Base-by-base conservation (phyloP, 2,797 vertebrate species). In the Adelosebastes latens region DNA sequence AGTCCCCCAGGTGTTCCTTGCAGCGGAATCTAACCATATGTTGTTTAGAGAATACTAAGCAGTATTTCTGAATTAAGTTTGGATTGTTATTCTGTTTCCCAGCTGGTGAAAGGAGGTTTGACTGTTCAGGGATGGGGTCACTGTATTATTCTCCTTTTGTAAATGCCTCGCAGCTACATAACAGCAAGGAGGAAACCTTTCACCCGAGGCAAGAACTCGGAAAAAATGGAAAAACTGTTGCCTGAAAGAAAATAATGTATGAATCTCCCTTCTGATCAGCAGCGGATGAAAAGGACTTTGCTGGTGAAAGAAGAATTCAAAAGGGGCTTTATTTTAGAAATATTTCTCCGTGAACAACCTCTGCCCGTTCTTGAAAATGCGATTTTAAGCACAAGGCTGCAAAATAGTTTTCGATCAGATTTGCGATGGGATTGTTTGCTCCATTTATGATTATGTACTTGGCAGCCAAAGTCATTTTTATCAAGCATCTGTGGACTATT, bases 331-430 rank as follows among this genome's bases (percentile, higher is more conserved):
- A 32, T 61, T 56, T 49, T 16, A 16, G 31, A 75, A 70, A 77
- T 34, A 20, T 71, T 75, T 32, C 39, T 61, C 78, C 22, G 22
- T n/a, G 22, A 78, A 65, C 53, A 67, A 72, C 63, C 34, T 77
- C 34, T 52, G 64, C 27, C 53, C 7, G 0, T 53, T 60, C 34
- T 68, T 18, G 1, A 77, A 58, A 70, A 68, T 18, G 46, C 3
- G 63, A 56, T 66, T 62, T 72, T n/a, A 65, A 72, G 16, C 42
- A 10, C 16, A 25, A 29, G 39, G 31, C 60, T 31, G 63, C 34
- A 25, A 42, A 77, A 29, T 55, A 3, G 29, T 55, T 14, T 27
- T 1, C 0, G 2, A 31, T 56, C 34, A 34, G 61, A 65, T 27
- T 10, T 39, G 42, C 42, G 27, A 18, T 27, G 36, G 22, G 70